Base-by-base conservation (phyloP, 1,140 invertebrate genomes). In the Heliconius himera region DNA sequence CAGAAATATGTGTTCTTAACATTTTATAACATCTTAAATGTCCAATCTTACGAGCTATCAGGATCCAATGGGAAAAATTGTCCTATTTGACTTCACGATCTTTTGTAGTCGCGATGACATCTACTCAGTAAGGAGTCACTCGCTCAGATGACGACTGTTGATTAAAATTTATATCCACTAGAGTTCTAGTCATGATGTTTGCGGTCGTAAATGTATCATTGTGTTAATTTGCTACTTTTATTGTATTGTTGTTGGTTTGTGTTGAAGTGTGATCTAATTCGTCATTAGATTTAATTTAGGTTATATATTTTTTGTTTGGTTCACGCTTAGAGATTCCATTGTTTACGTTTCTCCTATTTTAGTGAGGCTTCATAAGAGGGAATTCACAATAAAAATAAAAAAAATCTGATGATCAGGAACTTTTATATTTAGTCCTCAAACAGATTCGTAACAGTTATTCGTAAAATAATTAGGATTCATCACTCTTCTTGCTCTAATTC, bases 31-130 rank as follows among this genome's bases (percentile, higher is more conserved):
- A 46, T 46, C 41, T 16, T 16, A 5, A 46, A 46, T 46, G 13
- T 46, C 41, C 41, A 16, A 46, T 16, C 13, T 46, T 46, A 46
- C 4, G 13, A 46, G 41, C 41, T 60, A 60, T 60, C 56, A 60
- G 56, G 11, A 60, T 22, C 56, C 56, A 60, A 60, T 26, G n/a
- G 9, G 9, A n/a, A 60, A 60, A 11, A 60, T 60, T 60, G 8
- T 22, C 3, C 22, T 5, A 66, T 26, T 29, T 29, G 26, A 66
- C 11, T 66, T 29, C 60, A 29, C 13, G 60, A 66, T 29, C 60
- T 66, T 66, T 74, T 18, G 13, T 70, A 79, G 70, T 79, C 60
- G 73, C 73, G 66, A 66, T 79, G 73, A 79, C 73, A 79, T 73
- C 72, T 13, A 26, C 9, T 66, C 13, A 26, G 41, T 49, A 26